Conservation (phyloP, 2,797 vertebrate species). For the Gadopsis bispinosus region DNA sequence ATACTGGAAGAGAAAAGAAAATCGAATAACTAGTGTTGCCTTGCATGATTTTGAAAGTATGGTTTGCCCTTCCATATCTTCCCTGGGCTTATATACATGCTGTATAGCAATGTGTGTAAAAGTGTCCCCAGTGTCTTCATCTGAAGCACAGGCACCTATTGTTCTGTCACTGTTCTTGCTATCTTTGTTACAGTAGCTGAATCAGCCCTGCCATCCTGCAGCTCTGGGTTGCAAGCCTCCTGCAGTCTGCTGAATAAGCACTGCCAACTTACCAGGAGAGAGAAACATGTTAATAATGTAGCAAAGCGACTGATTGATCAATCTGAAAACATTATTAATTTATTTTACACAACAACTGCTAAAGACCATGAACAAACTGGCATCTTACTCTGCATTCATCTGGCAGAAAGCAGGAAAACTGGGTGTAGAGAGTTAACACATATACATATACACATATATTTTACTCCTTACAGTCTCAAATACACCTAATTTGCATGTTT, state of each 20-base stretch:
- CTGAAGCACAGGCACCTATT: constrained; percentile 18
- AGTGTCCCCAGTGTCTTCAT: constrained; percentile 13
- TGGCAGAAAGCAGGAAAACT: neutral
- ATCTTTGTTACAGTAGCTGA: constrained; percentile 45
- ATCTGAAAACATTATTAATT: constrained; percentile 10
- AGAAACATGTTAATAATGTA: neutral
- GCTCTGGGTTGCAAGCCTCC: constrained; percentile 16
- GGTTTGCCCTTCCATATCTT: neutral
- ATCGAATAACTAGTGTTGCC: neutral
- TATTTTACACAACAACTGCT: neutral
- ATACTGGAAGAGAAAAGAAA: neutral
- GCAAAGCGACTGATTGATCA: constrained; percentile 4
- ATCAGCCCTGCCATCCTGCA: constrained; percentile 37
- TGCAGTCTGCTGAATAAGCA: constrained; percentile 27
- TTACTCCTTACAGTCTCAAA: neutral
- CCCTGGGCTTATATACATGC: neutral
- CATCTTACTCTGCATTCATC: neutral
- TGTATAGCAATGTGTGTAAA: constrained; percentile 13
- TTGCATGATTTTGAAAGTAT: neutral
- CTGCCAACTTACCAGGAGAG: neutral
- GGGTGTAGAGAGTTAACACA: neutral
- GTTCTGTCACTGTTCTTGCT: constrained; percentile 36
- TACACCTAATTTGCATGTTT: constrained; percentile 2
- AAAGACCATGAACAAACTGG: neutral
- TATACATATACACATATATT: neutral